Conservation (phyloP, 1,140 invertebrate species). For the Sinonovacula constricta region DNA sequence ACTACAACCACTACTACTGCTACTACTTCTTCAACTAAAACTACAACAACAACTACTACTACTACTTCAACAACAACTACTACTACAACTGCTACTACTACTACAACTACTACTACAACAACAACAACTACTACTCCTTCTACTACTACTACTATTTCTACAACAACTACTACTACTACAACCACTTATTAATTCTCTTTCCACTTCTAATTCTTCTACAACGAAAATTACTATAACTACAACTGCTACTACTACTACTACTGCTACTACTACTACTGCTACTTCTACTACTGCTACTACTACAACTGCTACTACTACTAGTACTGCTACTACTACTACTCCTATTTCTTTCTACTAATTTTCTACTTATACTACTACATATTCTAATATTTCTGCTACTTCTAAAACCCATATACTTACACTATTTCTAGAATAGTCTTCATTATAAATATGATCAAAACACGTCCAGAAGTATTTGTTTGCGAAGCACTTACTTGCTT, state of each 20-base stretch:
- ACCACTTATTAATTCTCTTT: slow-evolving; percentile 1
- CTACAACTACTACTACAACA: slow-evolving; percentile 11
- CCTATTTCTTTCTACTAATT: too few relatives aligned
- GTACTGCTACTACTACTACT: too few relatives aligned
- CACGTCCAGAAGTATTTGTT: too few relatives aligned
- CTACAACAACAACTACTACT: slow-evolving; percentile 6
- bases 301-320: too few relatives aligned
- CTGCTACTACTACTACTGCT: slow-evolving; percentile 21
- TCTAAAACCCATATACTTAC: too few relatives aligned
- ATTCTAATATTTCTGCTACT: slow-evolving; percentile 3
- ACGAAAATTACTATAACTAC: neutral
- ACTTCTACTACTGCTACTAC: neutral
- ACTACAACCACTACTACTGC: too few relatives aligned
- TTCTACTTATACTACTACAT: slow-evolving; percentile 5
- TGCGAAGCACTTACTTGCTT: too few relatives aligned
- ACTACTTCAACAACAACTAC: neutral
- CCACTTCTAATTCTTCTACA: slow-evolving; percentile 5
- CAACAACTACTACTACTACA: slow-evolving; percentile 6
- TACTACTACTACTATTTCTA: too few relatives aligned
- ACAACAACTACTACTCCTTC: neutral
- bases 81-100: slow-evolving; percentile 13
- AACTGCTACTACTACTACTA: slow-evolving; percentile 16
- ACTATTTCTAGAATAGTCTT: too few relatives aligned
- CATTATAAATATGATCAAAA: too few relatives aligned
- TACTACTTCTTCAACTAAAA: slow-evolving; percentile 8